These are phyloP conservation scores for Myanophis thanlyinensis DNA, from an alignment of 2,113 vertebrate species.

Conservation along the genomic window DNA sequence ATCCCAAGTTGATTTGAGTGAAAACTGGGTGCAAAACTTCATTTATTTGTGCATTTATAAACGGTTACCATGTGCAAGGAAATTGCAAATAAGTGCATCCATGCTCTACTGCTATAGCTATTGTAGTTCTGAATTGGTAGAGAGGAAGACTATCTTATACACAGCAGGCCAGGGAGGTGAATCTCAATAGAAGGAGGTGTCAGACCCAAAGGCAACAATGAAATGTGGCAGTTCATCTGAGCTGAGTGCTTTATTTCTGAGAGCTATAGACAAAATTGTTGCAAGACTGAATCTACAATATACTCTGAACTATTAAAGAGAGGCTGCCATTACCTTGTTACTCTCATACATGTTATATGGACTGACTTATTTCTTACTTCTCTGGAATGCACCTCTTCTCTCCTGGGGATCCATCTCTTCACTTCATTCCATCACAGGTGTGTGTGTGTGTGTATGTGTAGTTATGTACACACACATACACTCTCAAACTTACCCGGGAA, in stretches of 20 bases:
- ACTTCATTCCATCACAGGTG: not conserved
- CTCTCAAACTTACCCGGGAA: no score
- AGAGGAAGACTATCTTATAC: not conserved
- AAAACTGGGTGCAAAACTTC: not conserved
- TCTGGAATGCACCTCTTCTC: not conserved
- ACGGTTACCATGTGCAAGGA: not conserved
- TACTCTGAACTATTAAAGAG: not conserved
- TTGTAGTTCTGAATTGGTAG: not conserved
- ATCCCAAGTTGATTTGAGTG: not conserved
- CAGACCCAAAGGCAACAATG: no score
- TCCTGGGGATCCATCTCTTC: not conserved
- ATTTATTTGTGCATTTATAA: not conserved
- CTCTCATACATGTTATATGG: not conserved
- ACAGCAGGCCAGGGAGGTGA: not conserved
- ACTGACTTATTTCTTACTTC: not conserved
- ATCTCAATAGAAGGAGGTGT: not conserved
- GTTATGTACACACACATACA: no score
- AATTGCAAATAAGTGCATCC: not conserved
- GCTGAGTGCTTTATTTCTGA: not conserved
- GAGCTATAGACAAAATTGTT: not conserved
- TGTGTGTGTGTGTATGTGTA: no score
- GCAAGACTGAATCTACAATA: not conserved
- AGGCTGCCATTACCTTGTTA: not conserved
- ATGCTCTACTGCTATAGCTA: not conserved
- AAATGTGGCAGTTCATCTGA: no score